phyloP scores from a whole-genome alignment of 2,113 vertebrate genomes.

The Sceloporus tristichus region DNA sequence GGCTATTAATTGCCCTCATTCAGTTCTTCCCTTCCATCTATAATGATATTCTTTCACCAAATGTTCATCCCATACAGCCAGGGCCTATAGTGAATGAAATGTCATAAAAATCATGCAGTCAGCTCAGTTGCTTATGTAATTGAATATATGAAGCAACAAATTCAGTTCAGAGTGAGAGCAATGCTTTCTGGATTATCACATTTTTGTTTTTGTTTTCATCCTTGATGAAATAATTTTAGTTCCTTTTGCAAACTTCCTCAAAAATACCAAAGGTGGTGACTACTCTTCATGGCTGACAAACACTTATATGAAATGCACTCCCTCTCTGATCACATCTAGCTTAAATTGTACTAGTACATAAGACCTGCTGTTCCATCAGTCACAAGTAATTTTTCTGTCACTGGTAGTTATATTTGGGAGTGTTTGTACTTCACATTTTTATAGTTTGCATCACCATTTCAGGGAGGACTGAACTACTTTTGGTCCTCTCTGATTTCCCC shows the following conservation, averaged over 20 bases:
- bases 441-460: background rate
- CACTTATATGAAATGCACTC: background rate
- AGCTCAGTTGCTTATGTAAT: background rate
- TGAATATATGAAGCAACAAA: background rate
- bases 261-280: background rate
- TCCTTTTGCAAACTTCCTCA: too few species aligned
- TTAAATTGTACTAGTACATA: background rate
- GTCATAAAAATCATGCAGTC: background rate
- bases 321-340: background rate
- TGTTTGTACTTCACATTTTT: background rate
- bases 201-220: background rate
- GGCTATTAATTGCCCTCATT: background rate
- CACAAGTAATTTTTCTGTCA: background rate
- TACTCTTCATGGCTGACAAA: background rate
- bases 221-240: background rate
- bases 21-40: background rate
- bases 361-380: background rate
- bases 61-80: background rate
- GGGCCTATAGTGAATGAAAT: background rate
- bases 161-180: background rate
- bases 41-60: background rate
- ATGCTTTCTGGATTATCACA: background rate
- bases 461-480: background rate
- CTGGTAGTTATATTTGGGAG: too few species aligned
- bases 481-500: background rate